Evolutionary conservation across 2,797 vertebrate species (phyloP), one percentile per base, ranked within the genome.

Genomic region (Amblyraja radiata): DNA sequence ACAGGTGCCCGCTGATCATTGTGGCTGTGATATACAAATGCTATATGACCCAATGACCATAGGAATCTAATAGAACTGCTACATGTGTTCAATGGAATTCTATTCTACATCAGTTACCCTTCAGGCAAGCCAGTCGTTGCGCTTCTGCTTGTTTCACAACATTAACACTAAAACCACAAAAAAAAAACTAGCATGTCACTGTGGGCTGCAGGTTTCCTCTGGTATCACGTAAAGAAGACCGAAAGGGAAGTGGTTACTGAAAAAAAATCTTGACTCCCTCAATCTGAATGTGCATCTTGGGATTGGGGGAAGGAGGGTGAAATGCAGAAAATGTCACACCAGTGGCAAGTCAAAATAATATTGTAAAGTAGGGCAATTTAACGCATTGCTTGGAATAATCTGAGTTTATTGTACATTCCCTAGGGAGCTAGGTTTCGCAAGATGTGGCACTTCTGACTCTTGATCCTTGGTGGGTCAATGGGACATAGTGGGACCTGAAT

Each of bases 141-240:
- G n/a, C 18, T 68, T 65, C 63, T 63, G 83, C 83, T 13, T 63
- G 84, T 88, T 88, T 88, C 84, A 88, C 84, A 88, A 88, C 16
- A 21, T 88, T 88, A 65, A 13, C 16, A n/a, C 58, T 8, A n/a
- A 86, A 86, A 63, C 84, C 84, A 36, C 84, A 88, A 61, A 10
- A 54, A 32, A 68, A 88, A 88, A 88, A 63, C n/a, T 73, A 36
- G n/a, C n/a, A 88, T 65, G 16, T 88, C 84, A 88, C 84, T 88
- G 61, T 21, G 84, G 65, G 61, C 61, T 65, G 10, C 61, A 65
- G 84, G 63, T 88, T 88, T 88, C 84, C 84, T 88, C 21, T 88
- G 61, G 84, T n/a, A 88, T 32, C 16, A 68, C 16, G 54, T 21
- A 88, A 6, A 65, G 7, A 21, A 32, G 84, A 18, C 7, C 61